A percentile compares a stretch with the other conserved stretches of the same genome.
Conservation (phyloP, 2,888 invertebrate genomes). For the Caenorhabditis wallacei region DNA sequence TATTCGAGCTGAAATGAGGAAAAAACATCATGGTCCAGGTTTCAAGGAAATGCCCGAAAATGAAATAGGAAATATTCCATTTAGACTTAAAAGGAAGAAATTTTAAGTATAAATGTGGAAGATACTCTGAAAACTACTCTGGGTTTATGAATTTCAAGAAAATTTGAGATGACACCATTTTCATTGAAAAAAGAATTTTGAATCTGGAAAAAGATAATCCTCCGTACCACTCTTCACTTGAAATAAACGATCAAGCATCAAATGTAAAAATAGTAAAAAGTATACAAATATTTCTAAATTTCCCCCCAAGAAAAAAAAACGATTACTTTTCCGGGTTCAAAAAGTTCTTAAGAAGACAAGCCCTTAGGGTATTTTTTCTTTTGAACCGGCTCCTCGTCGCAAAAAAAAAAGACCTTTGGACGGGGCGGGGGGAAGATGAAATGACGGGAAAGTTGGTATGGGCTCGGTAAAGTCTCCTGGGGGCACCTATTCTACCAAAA, state of each 20-base stretch:
- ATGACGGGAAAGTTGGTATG: conserved; percentile 20
- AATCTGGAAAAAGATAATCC: too few relatives aligned
- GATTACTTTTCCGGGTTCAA: conserved; percentile 30
- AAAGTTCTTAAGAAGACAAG: conserved; percentile 5
- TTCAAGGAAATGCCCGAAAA: too few relatives aligned
- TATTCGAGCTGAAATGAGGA: background rate
- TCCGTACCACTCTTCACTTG: background rate
- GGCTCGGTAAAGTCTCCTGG: conserved; percentile 14
- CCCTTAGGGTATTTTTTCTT: conserved; percentile 29
- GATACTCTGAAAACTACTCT: too few relatives aligned
- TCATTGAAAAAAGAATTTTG: too few relatives aligned
- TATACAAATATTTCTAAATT: background rate
- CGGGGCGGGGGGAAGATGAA: conserved; percentile 1
- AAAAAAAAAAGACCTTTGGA: conserved; percentile 16
- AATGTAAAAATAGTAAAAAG: conserved; percentile 12
- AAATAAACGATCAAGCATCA: conserved; percentile 1
- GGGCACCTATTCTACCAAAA: conserved; percentile 27
- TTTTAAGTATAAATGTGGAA: too few relatives aligned
- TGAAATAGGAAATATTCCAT: too few relatives aligned
- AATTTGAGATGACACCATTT: too few relatives aligned
- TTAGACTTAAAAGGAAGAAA: too few relatives aligned
- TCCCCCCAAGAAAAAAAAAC: background rate
- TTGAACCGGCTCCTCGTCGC: background rate
- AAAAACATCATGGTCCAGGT: background rate
- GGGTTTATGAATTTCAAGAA: too few relatives aligned